phyloP scores from a whole-genome alignment of 2,113 vertebrate species.

The Heterotis niloticus region DNA sequence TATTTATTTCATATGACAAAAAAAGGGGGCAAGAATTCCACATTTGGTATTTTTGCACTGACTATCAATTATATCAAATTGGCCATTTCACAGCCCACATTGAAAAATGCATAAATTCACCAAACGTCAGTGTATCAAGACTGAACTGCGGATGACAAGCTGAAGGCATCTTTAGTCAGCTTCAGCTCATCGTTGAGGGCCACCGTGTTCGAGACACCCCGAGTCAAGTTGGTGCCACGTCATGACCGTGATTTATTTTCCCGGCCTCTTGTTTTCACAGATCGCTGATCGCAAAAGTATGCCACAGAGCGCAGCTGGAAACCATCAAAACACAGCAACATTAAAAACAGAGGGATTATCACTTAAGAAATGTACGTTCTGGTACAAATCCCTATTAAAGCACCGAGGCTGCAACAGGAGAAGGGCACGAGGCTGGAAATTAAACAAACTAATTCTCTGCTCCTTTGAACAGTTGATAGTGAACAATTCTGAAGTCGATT shows the following conservation, averaged over 20 bases:
- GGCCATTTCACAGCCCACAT: background rate
- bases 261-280: constrained; percentile 62
- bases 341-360: constrained; percentile 58
- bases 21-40: too few relatives aligned
- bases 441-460: constrained; percentile 48
- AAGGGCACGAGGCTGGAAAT: constrained; percentile 55
- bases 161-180: background rate
- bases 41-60: too few relatives aligned
- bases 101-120: background rate
- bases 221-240: constrained; percentile 43
- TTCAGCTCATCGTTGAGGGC: background rate
- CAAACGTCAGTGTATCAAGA: background rate
- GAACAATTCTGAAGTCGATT: constrained; percentile 56
- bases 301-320: constrained; percentile 59
- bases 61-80: background rate
- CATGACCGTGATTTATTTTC: constrained; percentile 58
- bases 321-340: constrained; percentile 57
- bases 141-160: background rate
- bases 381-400: constrained; percentile 62
- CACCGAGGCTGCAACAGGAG: constrained; percentile 50
- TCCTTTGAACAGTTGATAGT: constrained; percentile 46
- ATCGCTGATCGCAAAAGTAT: constrained; percentile 60
- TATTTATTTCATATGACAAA: too few relatives aligned
- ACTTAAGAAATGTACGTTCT: constrained; percentile 60
- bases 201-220: background rate